A percentile compares a stretch with the other conserved stretches of the same genome.
phyloP scores from a whole-genome alignment of 2,888 invertebrate genomes.

The Lottia scabra region DNA sequence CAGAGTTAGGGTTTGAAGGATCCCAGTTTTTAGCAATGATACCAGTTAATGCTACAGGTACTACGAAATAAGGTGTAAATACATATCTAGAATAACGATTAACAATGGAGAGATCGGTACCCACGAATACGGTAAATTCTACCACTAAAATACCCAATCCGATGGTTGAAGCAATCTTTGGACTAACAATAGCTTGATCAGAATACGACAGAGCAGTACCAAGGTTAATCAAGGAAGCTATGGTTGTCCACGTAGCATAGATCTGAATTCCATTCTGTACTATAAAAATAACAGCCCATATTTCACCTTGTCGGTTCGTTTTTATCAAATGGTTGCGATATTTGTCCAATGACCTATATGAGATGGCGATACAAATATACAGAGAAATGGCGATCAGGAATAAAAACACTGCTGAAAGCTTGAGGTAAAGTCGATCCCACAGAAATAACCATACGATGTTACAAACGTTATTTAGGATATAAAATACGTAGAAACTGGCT shows the following conservation, averaged over 20 bases:
- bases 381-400: slow-evolving; percentile 42
- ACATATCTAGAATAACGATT: slow-evolving; percentile 59
- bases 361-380: slow-evolving; percentile 49
- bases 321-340: slow-evolving; percentile 38
- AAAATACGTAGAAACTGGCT: slow-evolving; percentile 47
- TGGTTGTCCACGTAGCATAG: slow-evolving; percentile 60
- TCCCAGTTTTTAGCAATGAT: slow-evolving; percentile 52
- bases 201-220: slow-evolving; percentile 51
- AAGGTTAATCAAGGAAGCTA: slow-evolving; percentile 61
- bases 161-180: slow-evolving; percentile 43
- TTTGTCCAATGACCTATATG: slow-evolving; percentile 45
- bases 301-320: slow-evolving; percentile 41
- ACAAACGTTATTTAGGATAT: slow-evolving; percentile 45
- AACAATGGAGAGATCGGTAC: slow-evolving; percentile 53
- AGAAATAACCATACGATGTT: slow-evolving; percentile 60
- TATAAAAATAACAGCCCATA: slow-evolving; percentile 58
- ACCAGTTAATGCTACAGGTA: slow-evolving; percentile 58
- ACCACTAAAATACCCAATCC: slow-evolving; percentile 46
- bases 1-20: slow-evolving; percentile 40
- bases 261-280: slow-evolving; percentile 62
- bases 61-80: slow-evolving; percentile 58
- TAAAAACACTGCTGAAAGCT: slow-evolving; percentile 40
- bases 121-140: slow-evolving; percentile 46
- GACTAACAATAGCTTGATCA: slow-evolving; percentile 27
- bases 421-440: slow-evolving; percentile 55